Evolutionary conservation across 2,888 invertebrate species (phyloP).

Genomic region (Salpingus planirostris): DNA sequence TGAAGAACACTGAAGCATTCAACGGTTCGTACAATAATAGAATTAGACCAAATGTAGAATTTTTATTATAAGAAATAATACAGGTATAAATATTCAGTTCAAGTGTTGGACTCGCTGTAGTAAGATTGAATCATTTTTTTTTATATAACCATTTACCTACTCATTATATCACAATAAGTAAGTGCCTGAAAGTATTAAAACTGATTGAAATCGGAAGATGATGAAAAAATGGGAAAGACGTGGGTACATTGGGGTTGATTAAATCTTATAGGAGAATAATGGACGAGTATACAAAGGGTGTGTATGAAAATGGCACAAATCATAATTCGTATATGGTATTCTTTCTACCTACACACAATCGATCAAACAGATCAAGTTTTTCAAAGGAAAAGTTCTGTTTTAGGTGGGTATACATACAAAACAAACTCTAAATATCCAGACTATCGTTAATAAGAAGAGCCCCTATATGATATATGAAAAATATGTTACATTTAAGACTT

Average conservation of each 20-base stretch:
- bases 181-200: slow-evolving; percentile 28
- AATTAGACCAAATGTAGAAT: too few relatives aligned
- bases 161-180: slow-evolving; percentile 37
- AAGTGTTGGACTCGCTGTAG: slow-evolving; percentile 30
- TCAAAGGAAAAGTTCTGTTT: too few relatives aligned
- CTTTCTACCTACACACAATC: too few relatives aligned
- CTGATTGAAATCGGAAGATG: slow-evolving; percentile 1
- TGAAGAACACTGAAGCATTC: too few relatives aligned
- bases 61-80: slow-evolving; percentile 27
- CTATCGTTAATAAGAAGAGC: slow-evolving; percentile 22
- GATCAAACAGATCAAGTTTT: too few relatives aligned
- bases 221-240: too few relatives aligned
- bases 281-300: not conserved
- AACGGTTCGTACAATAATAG: too few relatives aligned
- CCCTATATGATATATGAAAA: slow-evolving; percentile 17
- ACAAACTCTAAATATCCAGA: slow-evolving; percentile 25
- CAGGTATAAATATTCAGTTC: slow-evolving; percentile 35
- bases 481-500: slow-evolving; percentile 22
- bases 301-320: slow-evolving; percentile 26
- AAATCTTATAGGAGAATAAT: not conserved
- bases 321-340: too few relatives aligned
- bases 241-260: too few relatives aligned
- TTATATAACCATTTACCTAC: too few relatives aligned
- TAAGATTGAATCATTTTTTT: slow-evolving; percentile 32
- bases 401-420: too few relatives aligned